Conservation (phyloP, 2,888 invertebrate genomes). For the Acanthacorydalis orientalis region DNA sequence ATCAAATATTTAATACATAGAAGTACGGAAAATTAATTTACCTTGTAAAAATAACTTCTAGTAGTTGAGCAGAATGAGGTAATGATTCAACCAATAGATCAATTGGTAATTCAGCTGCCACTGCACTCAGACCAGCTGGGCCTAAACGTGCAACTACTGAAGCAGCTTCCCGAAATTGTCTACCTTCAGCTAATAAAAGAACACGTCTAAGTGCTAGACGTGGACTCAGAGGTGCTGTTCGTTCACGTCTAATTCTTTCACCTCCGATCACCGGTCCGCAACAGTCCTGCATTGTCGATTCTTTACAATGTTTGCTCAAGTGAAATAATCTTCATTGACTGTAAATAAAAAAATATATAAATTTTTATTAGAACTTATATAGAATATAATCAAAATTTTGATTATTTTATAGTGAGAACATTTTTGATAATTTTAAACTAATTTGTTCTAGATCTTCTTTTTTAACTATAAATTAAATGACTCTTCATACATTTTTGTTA, state of each 20-base stretch:
- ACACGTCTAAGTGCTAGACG: conserved; percentile 50
- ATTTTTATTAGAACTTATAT: too few species aligned
- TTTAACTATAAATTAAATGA: too few species aligned
- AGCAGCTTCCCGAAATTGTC: conserved; percentile 82
- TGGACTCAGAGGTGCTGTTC: conserved; percentile 42
- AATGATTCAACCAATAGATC: conserved; percentile 78
- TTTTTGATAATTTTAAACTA: too few species aligned
- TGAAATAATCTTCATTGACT: not conserved
- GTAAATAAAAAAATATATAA: not conserved
- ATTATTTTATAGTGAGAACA: too few species aligned
- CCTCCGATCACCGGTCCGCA: conserved; percentile 26
- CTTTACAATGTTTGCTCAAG: too few species aligned
- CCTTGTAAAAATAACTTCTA: conserved; percentile 69
- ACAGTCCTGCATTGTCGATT: not conserved
- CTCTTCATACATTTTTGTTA: too few species aligned
- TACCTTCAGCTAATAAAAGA: conserved; percentile 68
- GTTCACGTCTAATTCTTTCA: conserved; percentile 51
- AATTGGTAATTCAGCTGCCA: conserved; percentile 64
- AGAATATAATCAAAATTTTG: too few species aligned
- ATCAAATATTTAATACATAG: too few species aligned
- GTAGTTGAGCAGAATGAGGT: conserved; percentile 70
- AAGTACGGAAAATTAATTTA: conserved; percentile 26
- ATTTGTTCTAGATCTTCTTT: too few species aligned
- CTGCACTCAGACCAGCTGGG: conserved; percentile 59
- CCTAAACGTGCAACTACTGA: conserved; percentile 66